Base-by-base conservation (phyloP, 2,888 invertebrate species). In the Apotomis turbidana region DNA sequence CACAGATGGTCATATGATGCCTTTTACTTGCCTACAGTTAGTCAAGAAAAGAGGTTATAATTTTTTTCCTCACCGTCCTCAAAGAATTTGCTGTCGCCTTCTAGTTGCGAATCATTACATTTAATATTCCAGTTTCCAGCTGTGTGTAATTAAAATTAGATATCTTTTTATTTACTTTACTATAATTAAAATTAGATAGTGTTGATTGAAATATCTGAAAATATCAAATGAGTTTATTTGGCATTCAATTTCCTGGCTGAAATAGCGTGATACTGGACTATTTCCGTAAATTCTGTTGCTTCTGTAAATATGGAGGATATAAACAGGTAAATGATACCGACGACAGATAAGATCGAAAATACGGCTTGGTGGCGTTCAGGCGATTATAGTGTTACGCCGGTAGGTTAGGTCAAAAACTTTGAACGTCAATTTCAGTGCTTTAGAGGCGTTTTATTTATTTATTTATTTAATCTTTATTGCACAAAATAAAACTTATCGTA, bases 321-420 rank as follows among this genome's bases (percentile, higher is more conserved):
- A 58, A 57, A 71, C 71, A 68, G 61, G 61, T 62, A 68, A 68
- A 71, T 71, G 38, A 41, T 46, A 44, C n/a, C 44, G 68, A 57
- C 52, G 62, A 68, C 60, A 61, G 71, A 68, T 46, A 61, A 13
- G 36, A 51, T 13, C 57, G 49, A 44, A 57, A 68, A 58, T 68
- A 51, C 51, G 44, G 36, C 3, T 9, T 44, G 44, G 44, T 44
- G 44, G 44, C 36, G 63, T 57, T 70, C n/a, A 10, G 46, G 51
- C 10, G 58, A 44, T 70, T 36, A 57, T 62, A n/a, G n/a, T n/a
- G n/a, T n/a, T n/a, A n/a, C n/a, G n/a, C n/a, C n/a, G n/a, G n/a
- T n/a, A n/a, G n/a, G n/a, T n/a, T n/a, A n/a, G n/a, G n/a, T n/a
- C n/a, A n/a, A n/a, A n/a, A n/a, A n/a, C n/a, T n/a, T n/a, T n/a